A percentile compares a stretch with the other conserved stretches of the same genome.
These are phyloP conservation scores for Desoria tigrina DNA, from an alignment of 2,888 invertebrate species.

Conservation along the genomic window DNA sequence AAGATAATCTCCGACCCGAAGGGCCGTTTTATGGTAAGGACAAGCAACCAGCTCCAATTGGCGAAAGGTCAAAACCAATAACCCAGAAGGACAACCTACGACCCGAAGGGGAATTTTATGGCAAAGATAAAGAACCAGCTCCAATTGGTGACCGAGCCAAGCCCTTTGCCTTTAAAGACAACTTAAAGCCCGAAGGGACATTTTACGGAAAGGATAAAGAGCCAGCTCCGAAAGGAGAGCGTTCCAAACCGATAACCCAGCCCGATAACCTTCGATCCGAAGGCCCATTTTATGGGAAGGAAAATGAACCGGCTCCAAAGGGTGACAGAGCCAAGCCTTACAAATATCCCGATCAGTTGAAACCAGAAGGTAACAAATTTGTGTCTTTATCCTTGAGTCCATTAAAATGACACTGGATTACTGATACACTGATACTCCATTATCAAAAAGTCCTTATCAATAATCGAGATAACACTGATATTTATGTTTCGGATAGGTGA, in stretches of 20 bases:
- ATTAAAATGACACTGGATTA: slow-evolving; percentile 4
- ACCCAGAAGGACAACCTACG: slow-evolving; percentile 60
- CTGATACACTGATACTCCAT: no score
- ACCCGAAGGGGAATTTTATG: slow-evolving; percentile 64
- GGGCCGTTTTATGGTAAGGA: slow-evolving; percentile 35
- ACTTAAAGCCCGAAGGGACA: slow-evolving; percentile 62
- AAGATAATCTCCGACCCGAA: slow-evolving; percentile 64
- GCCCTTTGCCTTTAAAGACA: slow-evolving; percentile 62
- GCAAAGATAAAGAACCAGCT: slow-evolving; percentile 38
- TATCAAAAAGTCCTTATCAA: no score
- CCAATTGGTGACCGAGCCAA: slow-evolving; percentile 56
- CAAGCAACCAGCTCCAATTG: slow-evolving; percentile 53
- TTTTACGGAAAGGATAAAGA: slow-evolving; percentile 57
- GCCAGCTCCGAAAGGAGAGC: slow-evolving; percentile 60
- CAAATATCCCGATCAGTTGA: slow-evolving; percentile 60
- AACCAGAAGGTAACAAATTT: slow-evolving; percentile 61
- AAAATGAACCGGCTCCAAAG: slow-evolving; percentile 55
- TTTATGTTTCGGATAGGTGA: no score
- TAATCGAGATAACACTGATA: no score
- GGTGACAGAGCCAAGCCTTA: slow-evolving; percentile 55
- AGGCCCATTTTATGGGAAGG: slow-evolving; percentile 64
- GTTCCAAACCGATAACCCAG: slow-evolving; percentile 58
- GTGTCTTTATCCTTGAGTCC: not conserved
- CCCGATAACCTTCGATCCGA: slow-evolving; percentile 64
- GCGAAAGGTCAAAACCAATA: slow-evolving; percentile 55